Evolutionary conservation across 1,140 invertebrate genomes (phyloP).

Genomic region (Drosophila leontia): DNA sequence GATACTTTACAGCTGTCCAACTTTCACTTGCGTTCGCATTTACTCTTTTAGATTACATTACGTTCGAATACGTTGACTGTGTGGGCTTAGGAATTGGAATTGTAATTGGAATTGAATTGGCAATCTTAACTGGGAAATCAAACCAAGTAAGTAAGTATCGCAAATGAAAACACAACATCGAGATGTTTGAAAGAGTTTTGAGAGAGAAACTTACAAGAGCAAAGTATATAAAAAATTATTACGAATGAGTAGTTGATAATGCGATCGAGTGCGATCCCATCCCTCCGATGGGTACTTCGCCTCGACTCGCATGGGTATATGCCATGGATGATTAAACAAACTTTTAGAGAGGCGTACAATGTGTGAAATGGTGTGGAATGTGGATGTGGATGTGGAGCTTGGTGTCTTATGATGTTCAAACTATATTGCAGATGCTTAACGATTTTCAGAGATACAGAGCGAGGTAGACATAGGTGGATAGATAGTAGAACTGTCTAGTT

Average conservation of each 20-base stretch:
- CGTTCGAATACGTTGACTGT: conserved; percentile 33
- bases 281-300: not conserved
- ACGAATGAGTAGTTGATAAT: conserved; percentile 49
- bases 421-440: conserved; percentile 60
- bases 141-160: conserved; percentile 70
- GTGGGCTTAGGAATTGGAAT: conserved; percentile 52
- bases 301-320: conserved; percentile 6
- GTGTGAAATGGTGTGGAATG: conserved; percentile 54
- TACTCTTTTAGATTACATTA: conserved; percentile 24
- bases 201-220: conserved; percentile 74
- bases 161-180: conserved; percentile 84
- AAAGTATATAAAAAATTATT: conserved; percentile 61
- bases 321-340: conserved; percentile 51
- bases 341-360: conserved; percentile 68
- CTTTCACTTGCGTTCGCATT: conserved; percentile 32
- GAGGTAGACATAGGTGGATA: conserved; percentile 41
- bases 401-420: conserved; percentile 62
- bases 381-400: conserved; percentile 53
- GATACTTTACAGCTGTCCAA: conserved; percentile 50
- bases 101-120: conserved; percentile 59
- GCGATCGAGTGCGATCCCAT: conserved; percentile 5
- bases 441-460: conserved; percentile 48
- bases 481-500: conserved; percentile 31
- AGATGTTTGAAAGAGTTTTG: conserved; percentile 80
- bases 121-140: conserved; percentile 65